Evolutionary conservation across 1,140 invertebrate genomes (phyloP), one percentile per base, ranked within the genome.

Genomic region (Vollenhovia emeryi): DNA sequence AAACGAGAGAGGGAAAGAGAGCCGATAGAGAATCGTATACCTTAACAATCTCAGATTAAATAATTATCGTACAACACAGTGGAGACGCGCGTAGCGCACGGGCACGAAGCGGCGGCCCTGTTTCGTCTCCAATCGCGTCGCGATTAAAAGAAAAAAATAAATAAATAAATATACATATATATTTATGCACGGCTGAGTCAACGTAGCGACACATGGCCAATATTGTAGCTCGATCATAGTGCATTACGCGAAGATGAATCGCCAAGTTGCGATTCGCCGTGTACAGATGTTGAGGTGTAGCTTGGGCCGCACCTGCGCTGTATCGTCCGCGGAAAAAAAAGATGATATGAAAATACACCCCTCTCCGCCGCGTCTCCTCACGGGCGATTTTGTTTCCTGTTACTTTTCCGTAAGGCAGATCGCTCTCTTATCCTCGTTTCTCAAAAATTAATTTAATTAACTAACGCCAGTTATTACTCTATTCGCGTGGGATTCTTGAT

Each of bases 211-310:
- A 85, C 74, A 80, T 68, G 69, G 52, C 85, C 87, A 85, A 83
- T 55, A 55, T 60, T 11, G 75, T 90, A 89, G 88, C 87, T 82
- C 85, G 86, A 90, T 59, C 69, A 89, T 89, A 90, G 87, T 84
- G 87, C 87, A 79, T 89, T 89, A 89, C 87, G 88, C 75, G 69
- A 84, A 84, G 78, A 75, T 60, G 84, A 88, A 62, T 88, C 66
- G 82, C 74, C 30, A 15, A 68, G 24, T 36, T 68, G 60, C 43
- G 75, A 79, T 79, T 78, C 73, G 87, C 87, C 57, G 40, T 30
- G 83, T 89, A 89, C 86, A 88, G 36, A 57, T 55, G 64, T 57
- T 40, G 69, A 78, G 43, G 57, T 57, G 48, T 43, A 52, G 40
- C 7, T 24, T 71, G 64, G 50, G 36, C 24, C 64, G 76, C 60